phyloP scores from a whole-genome alignment of 2,888 invertebrate genomes.

The Podotricha telesiphe region DNA sequence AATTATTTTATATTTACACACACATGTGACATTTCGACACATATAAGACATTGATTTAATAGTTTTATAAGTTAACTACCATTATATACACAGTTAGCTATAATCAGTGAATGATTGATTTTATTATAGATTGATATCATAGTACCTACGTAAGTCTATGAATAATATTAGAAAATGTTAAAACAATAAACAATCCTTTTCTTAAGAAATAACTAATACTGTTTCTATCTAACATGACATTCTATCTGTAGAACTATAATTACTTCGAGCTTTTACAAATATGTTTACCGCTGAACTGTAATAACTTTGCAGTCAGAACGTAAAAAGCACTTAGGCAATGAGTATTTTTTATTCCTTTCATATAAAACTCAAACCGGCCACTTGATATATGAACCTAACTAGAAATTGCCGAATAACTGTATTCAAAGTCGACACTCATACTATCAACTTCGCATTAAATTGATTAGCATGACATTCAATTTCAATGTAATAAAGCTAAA shows the following conservation, averaged over 20 bases:
- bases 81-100: too few species aligned
- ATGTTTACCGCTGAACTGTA: constrained; percentile 10
- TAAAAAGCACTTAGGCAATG: constrained; percentile 11
- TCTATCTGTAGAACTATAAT: neutral
- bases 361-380: constrained; percentile 5
- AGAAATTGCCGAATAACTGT: constrained; percentile 19
- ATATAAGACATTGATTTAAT: too few species aligned
- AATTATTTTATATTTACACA: too few species aligned
- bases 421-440: constrained; percentile 22
- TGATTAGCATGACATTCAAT: constrained; percentile 24
- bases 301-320: constrained; percentile 6
- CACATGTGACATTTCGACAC: too few species aligned
- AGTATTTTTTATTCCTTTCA: constrained; percentile 9
- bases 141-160: neutral
- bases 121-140: too few species aligned
- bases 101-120: too few species aligned
- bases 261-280: constrained; percentile 1
- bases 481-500: constrained; percentile 18
- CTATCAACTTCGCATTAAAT: constrained; percentile 29
- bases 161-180: neutral
- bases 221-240: neutral
- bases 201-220: neutral
- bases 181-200: neutral
- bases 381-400: neutral
- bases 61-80: too few species aligned